A percentile compares a stretch with the other conserved stretches of the same genome.
Evolutionary conservation across 2,888 invertebrate species (phyloP).

Genomic region (Drosophila borealis): DNA sequence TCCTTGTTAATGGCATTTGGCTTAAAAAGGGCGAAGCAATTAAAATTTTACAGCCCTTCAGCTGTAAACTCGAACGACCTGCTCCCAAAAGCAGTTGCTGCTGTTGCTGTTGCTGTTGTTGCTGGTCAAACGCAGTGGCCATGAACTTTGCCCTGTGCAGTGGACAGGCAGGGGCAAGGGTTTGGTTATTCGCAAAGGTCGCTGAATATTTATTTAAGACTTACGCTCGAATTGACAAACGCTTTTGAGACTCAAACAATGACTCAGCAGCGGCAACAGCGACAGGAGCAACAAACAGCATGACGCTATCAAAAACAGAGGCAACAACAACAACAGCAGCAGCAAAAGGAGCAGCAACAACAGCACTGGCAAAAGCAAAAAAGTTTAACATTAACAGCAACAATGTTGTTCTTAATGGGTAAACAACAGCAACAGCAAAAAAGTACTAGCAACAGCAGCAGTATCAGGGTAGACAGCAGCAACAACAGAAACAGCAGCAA

Average conservation of each 20-base stretch:
- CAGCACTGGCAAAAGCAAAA: slow-evolving; percentile 1
- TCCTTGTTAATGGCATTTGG: slow-evolving; percentile 37
- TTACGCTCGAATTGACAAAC: slow-evolving; percentile 40
- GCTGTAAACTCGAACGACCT: slow-evolving; percentile 7
- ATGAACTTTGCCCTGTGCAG: slow-evolving; percentile 48
- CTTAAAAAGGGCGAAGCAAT: slow-evolving; percentile 57
- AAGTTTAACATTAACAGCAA: neutral
- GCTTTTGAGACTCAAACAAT: slow-evolving; percentile 9
- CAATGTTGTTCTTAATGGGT: neutral
- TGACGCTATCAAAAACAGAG: neutral
- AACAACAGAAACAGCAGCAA: neutral
- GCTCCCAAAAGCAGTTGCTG: neutral
- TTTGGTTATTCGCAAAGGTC: slow-evolving; percentile 29
- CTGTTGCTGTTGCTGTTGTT: slow-evolving; percentile 13
- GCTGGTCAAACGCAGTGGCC: slow-evolving; percentile 56
- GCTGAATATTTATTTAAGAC: slow-evolving; percentile 31
- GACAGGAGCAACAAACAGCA: neutral
- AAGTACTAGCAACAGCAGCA: neutral
- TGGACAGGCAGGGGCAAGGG: slow-evolving; percentile 8
- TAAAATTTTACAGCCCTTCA: slow-evolving; percentile 65
- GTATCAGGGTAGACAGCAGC: neutral
- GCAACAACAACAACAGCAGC: slow-evolving; percentile 1
- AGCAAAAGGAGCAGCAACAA: neutral
- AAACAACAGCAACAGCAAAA: neutral
- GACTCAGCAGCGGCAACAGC: slow-evolving; percentile 17